Conservation (phyloP, 2,888 invertebrate species). For the Cerastis rubricosa region DNA sequence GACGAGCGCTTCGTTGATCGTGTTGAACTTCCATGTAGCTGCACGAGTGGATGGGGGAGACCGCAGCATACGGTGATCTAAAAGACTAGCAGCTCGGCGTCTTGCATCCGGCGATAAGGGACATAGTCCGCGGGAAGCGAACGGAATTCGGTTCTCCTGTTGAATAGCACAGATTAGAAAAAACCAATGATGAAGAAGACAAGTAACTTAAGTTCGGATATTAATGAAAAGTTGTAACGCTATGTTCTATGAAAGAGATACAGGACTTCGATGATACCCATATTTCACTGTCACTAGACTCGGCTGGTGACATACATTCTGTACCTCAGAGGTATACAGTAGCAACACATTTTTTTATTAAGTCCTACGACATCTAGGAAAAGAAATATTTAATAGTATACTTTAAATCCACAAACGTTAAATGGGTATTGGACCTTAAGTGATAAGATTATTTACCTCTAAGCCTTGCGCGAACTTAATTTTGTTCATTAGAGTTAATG, state of each 20-base stretch:
- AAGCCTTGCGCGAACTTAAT: too few relatives aligned
- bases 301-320: neutral
- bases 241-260: too few relatives aligned
- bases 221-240: neutral
- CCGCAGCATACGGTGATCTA: slow-evolving; percentile 77
- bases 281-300: neutral
- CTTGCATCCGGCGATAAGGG: slow-evolving; percentile 82
- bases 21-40: slow-evolving; percentile 85
- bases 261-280: slow-evolving; percentile 9
- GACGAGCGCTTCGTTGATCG: slow-evolving; percentile 84
- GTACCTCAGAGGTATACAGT: too few relatives aligned
- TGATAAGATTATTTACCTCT: too few relatives aligned
- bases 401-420: too few relatives aligned
- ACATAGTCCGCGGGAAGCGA: slow-evolving; percentile 74
- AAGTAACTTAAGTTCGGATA: neutral
- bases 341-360: too few relatives aligned
- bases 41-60: slow-evolving; percentile 76
- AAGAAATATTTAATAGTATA: too few relatives aligned
- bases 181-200: neutral
- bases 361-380: too few relatives aligned
- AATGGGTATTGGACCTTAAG: too few relatives aligned
- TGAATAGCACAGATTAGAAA: slow-evolving; percentile 24
- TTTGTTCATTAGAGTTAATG: too few relatives aligned
- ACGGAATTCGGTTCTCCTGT: slow-evolving; percentile 75
- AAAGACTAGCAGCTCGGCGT: slow-evolving; percentile 79